phyloP scores from a whole-genome alignment of 2,797 vertebrate genomes.

The Rhadinocentrus ornatus region DNA sequence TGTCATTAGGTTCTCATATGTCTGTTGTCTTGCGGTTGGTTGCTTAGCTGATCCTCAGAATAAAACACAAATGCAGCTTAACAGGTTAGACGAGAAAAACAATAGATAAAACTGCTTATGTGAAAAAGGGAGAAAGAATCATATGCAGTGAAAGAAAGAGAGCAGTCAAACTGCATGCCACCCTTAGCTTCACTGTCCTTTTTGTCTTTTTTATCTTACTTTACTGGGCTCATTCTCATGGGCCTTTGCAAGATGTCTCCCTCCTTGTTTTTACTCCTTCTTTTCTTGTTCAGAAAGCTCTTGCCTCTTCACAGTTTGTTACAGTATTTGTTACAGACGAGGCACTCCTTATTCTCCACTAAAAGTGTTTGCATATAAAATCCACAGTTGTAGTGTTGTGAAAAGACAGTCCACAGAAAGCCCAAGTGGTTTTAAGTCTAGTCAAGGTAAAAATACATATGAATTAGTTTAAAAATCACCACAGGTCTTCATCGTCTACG shows the following conservation, averaged over 20 bases:
- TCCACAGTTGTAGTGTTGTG: slow-evolving; percentile 47
- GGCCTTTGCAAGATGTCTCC: slow-evolving; percentile 37
- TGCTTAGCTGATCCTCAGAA: slow-evolving; percentile 27
- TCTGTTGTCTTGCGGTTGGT: slow-evolving; percentile 1
- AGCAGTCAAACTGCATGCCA: slow-evolving; percentile 55
- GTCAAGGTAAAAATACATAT: slow-evolving; percentile 38
- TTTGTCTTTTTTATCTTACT: slow-evolving; percentile 15
- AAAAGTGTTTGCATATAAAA: slow-evolving; percentile 40
- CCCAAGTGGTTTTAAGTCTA: slow-evolving; percentile 66
- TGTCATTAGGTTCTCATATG: slow-evolving; percentile 9
- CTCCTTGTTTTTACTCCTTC: slow-evolving; percentile 31
- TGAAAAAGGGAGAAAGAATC: background rate
- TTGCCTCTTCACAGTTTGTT: slow-evolving; percentile 22
- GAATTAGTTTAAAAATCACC: slow-evolving; percentile 53
- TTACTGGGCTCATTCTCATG: slow-evolving; percentile 21
- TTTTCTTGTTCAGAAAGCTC: slow-evolving; percentile 28
- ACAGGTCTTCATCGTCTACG: slow-evolving; percentile 48
- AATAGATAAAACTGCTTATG: slow-evolving; percentile 40
- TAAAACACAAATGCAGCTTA: slow-evolving; percentile 57
- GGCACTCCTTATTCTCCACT: background rate
- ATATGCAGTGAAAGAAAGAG: slow-evolving; percentile 7
- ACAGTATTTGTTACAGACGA: slow-evolving; percentile 34
- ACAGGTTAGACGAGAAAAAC: slow-evolving; percentile 65
- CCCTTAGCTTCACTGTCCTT: slow-evolving; percentile 17
- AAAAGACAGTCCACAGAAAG: slow-evolving; percentile 21